These are phyloP conservation scores for Diabrotica balteata DNA, from an alignment of 2,888 invertebrate genomes.

Conservation along the genomic window DNA sequence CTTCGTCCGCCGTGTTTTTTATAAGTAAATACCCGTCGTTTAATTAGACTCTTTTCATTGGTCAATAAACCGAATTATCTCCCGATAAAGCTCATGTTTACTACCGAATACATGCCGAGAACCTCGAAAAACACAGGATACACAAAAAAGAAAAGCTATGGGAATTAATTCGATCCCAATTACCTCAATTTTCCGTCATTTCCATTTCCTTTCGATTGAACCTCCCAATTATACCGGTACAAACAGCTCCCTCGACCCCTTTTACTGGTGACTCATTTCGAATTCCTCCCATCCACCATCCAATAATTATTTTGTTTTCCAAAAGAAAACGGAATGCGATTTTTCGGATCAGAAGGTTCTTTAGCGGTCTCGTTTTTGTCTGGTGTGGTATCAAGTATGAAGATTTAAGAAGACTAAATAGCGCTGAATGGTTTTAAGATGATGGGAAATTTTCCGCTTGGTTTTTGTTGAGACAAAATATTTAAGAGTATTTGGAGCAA, in stretches of 20 bases:
- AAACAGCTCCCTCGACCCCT: slow-evolving; percentile 1
- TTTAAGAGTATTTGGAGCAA: too few relatives aligned
- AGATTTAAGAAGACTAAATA: too few relatives aligned
- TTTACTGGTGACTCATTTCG: slow-evolving; percentile 7
- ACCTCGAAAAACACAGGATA: slow-evolving; percentile 3
- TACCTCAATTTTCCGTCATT: slow-evolving; percentile 28
- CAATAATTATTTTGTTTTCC: slow-evolving; percentile 27
- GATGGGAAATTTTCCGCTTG: too few relatives aligned
- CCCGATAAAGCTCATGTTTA: slow-evolving; percentile 17
- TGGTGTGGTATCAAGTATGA: too few relatives aligned
- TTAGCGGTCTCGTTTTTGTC: too few relatives aligned
- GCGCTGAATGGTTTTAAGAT: too few relatives aligned
- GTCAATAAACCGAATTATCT: slow-evolving; percentile 22
- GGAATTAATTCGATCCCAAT: slow-evolving; percentile 27
- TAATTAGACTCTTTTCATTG: slow-evolving; percentile 21
- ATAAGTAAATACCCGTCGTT: background rate
- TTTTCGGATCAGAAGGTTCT: background rate
- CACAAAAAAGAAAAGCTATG: slow-evolving; percentile 17
- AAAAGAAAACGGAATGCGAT: slow-evolving; percentile 22
- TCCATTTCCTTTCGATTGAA: slow-evolving; percentile 27
- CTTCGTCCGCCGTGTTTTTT: slow-evolving; percentile 1
- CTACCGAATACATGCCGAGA: slow-evolving; percentile 6
- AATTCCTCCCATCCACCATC: slow-evolving; percentile 21
- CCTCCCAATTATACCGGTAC: slow-evolving; percentile 25
- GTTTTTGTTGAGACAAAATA: too few relatives aligned